Conservation (phyloP, 2,113 vertebrate species). For the Strix uralensis region DNA sequence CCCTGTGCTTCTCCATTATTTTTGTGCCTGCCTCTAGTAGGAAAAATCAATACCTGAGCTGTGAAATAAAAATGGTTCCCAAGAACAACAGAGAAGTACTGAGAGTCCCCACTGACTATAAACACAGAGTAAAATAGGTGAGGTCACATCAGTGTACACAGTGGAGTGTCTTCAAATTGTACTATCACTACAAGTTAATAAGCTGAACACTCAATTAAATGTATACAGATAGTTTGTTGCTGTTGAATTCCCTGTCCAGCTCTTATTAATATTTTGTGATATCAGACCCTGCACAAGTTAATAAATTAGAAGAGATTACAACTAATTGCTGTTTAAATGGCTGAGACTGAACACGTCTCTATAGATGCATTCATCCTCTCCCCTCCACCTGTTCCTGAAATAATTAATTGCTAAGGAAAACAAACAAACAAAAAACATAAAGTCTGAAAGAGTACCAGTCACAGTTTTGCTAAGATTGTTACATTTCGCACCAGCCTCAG, state of each 20-base stretch:
- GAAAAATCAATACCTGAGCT: neutral
- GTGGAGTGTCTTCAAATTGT: neutral
- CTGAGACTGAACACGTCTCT: neutral
- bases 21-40: neutral
- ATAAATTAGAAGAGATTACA: conserved; percentile 3
- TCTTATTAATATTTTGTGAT: neutral
- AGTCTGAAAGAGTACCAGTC: neutral
- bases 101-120: neutral
- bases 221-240: neutral
- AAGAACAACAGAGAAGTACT: neutral
- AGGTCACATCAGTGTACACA: neutral
- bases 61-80: neutral
- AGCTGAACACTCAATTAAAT: neutral
- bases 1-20: neutral
- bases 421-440: neutral
- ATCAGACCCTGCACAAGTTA: neutral
- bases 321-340: neutral
- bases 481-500: neutral
- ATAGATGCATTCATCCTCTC: neutral
- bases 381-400: neutral
- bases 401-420: neutral
- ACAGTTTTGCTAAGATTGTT: neutral
- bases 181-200: neutral
- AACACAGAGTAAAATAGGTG: neutral
- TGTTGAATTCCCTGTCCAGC: neutral